Conservation (phyloP, 2,797 vertebrate genomes). For the Pipistrellus nathusii region DNA sequence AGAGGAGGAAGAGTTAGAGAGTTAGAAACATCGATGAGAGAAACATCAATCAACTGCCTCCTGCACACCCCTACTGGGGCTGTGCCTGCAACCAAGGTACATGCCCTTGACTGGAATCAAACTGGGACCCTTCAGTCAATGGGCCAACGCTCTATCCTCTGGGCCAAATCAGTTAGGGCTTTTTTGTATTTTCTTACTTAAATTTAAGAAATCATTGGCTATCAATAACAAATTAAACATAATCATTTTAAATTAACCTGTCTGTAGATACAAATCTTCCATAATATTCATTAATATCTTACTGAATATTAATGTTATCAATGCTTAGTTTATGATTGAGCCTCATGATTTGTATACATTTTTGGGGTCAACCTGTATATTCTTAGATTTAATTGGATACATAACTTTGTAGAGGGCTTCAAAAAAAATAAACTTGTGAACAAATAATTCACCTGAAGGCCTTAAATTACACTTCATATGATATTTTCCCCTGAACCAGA, state of each 20-base stretch:
- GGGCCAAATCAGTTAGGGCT: too few species aligned
- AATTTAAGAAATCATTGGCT: background rate
- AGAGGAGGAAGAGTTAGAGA: too few species aligned
- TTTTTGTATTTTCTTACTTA: constrained; percentile 4
- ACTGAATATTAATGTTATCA: background rate
- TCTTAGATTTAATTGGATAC: constrained; percentile 37
- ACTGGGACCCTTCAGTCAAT: too few species aligned
- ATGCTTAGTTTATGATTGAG: constrained; percentile 21
- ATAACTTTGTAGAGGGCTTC: constrained; percentile 14
- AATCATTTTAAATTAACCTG: constrained; percentile 38
- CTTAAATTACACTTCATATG: background rate
- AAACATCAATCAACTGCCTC: too few species aligned
- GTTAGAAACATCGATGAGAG: too few species aligned
- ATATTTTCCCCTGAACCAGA: background rate
- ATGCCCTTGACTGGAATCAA: too few species aligned
- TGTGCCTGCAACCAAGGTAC: too few species aligned
- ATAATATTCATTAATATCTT: constrained; percentile 43
- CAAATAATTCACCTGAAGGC: background rate
- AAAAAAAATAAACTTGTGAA: constrained; percentile 1
- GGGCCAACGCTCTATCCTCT: too few species aligned
- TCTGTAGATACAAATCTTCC: background rate
- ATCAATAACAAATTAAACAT: constrained; percentile 43
- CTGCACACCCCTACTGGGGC: too few species aligned
- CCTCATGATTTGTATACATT: background rate
- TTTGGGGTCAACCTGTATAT: too few species aligned